Percentiles rank a stretch among this genome's conserved stretches.
These are phyloP conservation scores for Mesorhabditis sp. DNA, from an alignment of 2,888 invertebrate genomes.

Conservation along the genomic window DNA sequence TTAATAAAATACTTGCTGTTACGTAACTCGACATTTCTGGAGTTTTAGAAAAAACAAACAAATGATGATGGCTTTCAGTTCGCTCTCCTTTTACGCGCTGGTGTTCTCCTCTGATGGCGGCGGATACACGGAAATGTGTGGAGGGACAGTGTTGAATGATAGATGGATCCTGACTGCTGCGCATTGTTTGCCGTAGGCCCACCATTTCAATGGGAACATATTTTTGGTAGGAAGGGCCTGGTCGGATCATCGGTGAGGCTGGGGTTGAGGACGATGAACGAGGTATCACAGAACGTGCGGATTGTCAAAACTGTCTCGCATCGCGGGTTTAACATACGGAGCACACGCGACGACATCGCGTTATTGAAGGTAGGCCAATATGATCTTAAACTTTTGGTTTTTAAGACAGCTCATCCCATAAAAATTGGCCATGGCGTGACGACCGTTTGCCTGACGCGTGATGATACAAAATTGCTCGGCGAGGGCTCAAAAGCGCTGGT, in stretches of 20 bases:
- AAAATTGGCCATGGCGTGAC: conserved; percentile 13
- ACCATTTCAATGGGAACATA: not conserved
- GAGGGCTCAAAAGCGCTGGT: conserved; percentile 22
- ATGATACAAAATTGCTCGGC: conserved; percentile 22
- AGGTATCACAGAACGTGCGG: not conserved
- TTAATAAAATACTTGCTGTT: not conserved
- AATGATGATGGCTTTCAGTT: too few species aligned
- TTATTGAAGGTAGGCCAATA: not conserved
- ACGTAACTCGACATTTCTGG: not conserved
- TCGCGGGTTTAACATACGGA: not conserved
- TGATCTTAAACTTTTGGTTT: not conserved
- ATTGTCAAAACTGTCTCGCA: not conserved
- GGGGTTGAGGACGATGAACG: conserved; percentile 2
- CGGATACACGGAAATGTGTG: conserved; percentile 27
- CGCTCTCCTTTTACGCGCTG: conserved; percentile 9
- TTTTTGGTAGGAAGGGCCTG: not conserved
- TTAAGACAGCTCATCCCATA: not conserved
- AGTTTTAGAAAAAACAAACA: too few species aligned
- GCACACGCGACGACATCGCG: not conserved
- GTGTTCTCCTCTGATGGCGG: conserved; percentile 11
- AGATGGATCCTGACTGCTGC: conserved; percentile 31
- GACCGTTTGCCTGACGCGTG: conserved; percentile 24
- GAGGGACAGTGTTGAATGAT: conserved; percentile 31
- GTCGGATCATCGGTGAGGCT: not conserved
- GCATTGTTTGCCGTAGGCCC: conserved; percentile 25